Conservation (phyloP, 2,888 invertebrate species). For the Eretmocerus hayati region DNA sequence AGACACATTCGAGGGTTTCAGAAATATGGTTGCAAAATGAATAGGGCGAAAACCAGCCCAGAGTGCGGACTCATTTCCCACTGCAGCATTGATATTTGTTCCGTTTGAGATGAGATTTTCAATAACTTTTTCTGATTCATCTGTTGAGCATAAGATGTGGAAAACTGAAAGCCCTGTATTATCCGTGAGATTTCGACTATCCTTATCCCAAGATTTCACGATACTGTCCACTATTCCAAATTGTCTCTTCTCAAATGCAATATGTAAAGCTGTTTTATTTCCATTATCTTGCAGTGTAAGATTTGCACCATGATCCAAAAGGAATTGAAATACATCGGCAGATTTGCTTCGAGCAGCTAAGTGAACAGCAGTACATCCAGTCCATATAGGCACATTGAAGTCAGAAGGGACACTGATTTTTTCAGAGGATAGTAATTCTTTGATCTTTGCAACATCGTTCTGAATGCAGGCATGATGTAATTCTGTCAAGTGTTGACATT, state of each 20-base stretch:
- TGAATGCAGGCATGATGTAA: no score
- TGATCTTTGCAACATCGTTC: no score
- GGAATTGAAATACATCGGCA: background rate
- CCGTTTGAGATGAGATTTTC: background rate
- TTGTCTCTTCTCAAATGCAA: constrained; percentile 6
- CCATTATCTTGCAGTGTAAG: background rate
- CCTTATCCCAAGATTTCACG: background rate
- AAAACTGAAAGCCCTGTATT: constrained; percentile 2
- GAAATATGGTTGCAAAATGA: constrained; percentile 3
- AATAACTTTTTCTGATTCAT: background rate
- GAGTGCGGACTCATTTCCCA: background rate
- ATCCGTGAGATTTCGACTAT: background rate
- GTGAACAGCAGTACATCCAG: no score
- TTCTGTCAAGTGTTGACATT: no score
- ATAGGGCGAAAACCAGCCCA: background rate
- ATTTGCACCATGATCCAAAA: background rate
- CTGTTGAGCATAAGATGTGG: constrained; percentile 3
- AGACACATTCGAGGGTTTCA: background rate
- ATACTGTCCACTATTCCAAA: background rate
- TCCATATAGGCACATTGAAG: no score
- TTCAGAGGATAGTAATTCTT: no score
- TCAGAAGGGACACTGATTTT: no score
- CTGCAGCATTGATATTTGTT: background rate
- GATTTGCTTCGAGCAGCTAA: background rate
- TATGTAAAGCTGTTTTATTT: constrained; percentile 4